Evolutionary conservation across 2,797 vertebrate genomes (phyloP).

Genomic region (Lindbergichthys nudifrons): DNA sequence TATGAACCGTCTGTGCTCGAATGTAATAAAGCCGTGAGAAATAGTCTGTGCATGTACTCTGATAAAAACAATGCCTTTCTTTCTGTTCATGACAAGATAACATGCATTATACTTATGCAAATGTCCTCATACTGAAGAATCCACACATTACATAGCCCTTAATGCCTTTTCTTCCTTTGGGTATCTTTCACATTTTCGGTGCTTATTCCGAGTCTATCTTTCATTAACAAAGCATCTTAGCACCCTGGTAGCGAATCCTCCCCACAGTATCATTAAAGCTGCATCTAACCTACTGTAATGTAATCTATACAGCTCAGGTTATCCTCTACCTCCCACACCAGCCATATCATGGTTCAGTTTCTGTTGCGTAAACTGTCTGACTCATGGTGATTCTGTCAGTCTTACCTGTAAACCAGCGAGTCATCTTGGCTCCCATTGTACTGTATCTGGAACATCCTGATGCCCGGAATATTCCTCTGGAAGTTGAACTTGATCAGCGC

Average conservation of each 20-base stretch:
- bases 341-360: slow-evolving; percentile 39
- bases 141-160: neutral
- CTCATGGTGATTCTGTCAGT: slow-evolving; percentile 10
- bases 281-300: slow-evolving; percentile 56
- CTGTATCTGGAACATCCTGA: slow-evolving; percentile 99
- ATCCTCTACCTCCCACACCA: slow-evolving; percentile 30
- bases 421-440: slow-evolving; percentile 98
- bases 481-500: slow-evolving; percentile 98
- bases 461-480: slow-evolving; percentile 97
- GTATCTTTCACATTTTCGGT: neutral
- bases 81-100: neutral
- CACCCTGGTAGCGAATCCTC: neutral
- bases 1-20: slow-evolving; percentile 2
- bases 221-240: neutral
- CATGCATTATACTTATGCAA: neutral
- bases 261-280: slow-evolving; percentile 50
- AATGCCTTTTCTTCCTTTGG: neutral
- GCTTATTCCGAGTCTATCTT: neutral
- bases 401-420: slow-evolving; percentile 99
- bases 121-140: neutral
- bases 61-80: neutral
- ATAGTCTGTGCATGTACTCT: neutral
- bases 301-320: slow-evolving; percentile 36
- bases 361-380: slow-evolving; percentile 42
- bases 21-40: neutral